Evolutionary conservation across 2,888 invertebrate species (phyloP).

Genomic region (Dendrolimus pini): DNA sequence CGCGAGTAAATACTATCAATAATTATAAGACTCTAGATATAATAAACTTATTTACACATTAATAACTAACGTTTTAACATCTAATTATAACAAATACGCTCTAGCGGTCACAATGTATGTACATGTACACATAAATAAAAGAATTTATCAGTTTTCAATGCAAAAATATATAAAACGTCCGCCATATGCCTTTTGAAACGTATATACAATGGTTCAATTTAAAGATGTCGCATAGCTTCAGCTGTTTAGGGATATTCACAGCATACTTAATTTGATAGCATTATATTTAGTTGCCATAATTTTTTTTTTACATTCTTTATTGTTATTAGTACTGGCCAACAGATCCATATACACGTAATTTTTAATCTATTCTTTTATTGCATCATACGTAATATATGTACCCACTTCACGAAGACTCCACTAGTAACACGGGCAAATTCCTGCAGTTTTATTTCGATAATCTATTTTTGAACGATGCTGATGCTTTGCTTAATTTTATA

Average conservation of each 20-base stretch:
- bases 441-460: too few species aligned
- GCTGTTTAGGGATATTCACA: slow-evolving; percentile 6
- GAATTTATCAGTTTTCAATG: slow-evolving; percentile 76
- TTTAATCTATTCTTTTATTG: too few species aligned
- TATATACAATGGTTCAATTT: slow-evolving; percentile 43
- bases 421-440: too few species aligned
- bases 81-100: slow-evolving; percentile 74
- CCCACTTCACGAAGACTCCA: too few species aligned
- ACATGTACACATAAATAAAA: slow-evolving; percentile 76
- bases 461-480: too few species aligned
- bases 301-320: slow-evolving; percentile 19
- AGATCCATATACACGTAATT: neutral
- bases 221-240: slow-evolving; percentile 7
- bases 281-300: slow-evolving; percentile 62
- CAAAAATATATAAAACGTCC: slow-evolving; percentile 78
- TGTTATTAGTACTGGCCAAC: slow-evolving; percentile 1
- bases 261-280: slow-evolving; percentile 31
- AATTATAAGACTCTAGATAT: slow-evolving; percentile 71
- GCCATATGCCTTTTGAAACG: slow-evolving; percentile 77
- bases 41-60: slow-evolving; percentile 76
- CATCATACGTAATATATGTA: too few species aligned
- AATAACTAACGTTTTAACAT: slow-evolving; percentile 71
- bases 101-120: slow-evolving; percentile 74
- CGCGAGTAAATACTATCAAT: slow-evolving; percentile 75
- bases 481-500: too few species aligned